Base-by-base conservation (phyloP, 2,888 invertebrate species). In the Calameuta idolon region DNA sequence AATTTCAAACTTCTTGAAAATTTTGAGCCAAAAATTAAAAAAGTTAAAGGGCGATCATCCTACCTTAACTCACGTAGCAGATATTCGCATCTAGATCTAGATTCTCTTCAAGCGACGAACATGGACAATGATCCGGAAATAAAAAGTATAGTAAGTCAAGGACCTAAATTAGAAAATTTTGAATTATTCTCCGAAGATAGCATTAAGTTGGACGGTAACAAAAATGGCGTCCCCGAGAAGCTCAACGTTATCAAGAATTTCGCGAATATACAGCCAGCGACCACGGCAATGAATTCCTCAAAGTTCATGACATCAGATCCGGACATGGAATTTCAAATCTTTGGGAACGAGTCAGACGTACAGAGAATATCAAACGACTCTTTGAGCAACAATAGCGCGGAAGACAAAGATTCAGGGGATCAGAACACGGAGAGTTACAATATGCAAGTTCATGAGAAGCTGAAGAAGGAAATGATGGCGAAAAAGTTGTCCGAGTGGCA, bases 111-210 rank as follows among this genome's bases (percentile, higher is more conserved):
- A 71, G 23, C 34, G 30, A 11, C 30, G 9, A 71, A 30, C 12
- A 3, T 15, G 31, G 71, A 71, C 1, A 23, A 71, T 11, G 11
- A 31, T 31, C 15, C 23, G 30, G 31, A 30, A 34, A 23, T 71
- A 3, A 71, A 71, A 34, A 23, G 9, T 15, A 15, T 12, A 31
- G 23, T 33, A 2, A 71, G 11, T 23, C 3, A 71, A 23, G 15
- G 3, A 33, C 71, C 71, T 12, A 71, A 11, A 11, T 34, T 71
- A 23, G 30, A 71, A 15, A 71, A 71, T 34, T 30, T 71, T 23
- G 71, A 30, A 71, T 34, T 71, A 23, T 71, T 71, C 71, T 71
- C 71, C 71, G 71, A 71, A 34, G 71, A 71, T 4, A 71, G 30
- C 71, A 71, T 71, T 23, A 71, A 71, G 30, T 5, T 71, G 9